Evolutionary conservation across 1,140 invertebrate species (phyloP).

Genomic region (Coptotermes formosanus): DNA sequence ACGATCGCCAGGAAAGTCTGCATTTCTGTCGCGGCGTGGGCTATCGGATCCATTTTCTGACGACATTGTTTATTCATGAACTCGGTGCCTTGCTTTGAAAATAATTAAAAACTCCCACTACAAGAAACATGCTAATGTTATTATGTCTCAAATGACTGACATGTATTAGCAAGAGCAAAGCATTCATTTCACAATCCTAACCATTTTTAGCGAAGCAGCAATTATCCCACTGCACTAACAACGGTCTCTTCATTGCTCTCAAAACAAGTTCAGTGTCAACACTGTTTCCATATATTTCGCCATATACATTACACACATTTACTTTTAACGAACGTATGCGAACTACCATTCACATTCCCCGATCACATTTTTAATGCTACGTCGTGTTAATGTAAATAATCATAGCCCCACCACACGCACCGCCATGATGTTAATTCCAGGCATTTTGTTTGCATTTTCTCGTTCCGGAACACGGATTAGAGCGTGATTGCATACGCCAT

Average conservation of each 20-base stretch:
- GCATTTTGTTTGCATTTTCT: neutral
- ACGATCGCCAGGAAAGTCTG: conserved; percentile 37
- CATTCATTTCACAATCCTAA: no score
- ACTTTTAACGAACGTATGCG: no score
- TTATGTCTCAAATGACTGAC: neutral
- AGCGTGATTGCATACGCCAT: neutral
- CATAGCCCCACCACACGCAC: neutral
- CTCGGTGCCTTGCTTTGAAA: neutral
- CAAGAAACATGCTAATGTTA: neutral
- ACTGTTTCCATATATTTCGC: no score
- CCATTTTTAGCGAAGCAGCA: no score
- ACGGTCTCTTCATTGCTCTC: no score
- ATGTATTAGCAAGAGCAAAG: no score
- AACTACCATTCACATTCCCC: no score
- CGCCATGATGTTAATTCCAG: neutral
- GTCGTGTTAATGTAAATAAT: neutral
- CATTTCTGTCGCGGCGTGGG: conserved; percentile 30
- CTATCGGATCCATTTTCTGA: conserved; percentile 31
- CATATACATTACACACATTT: no score
- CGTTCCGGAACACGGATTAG: neutral
- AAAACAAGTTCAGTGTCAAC: no score
- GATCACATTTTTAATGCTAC: no score
- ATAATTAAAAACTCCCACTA: neutral
- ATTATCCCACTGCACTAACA: no score
- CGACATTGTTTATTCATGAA: conserved; percentile 20